Base-by-base conservation (phyloP, 2,888 invertebrate genomes). In the Amiota mariae region DNA sequence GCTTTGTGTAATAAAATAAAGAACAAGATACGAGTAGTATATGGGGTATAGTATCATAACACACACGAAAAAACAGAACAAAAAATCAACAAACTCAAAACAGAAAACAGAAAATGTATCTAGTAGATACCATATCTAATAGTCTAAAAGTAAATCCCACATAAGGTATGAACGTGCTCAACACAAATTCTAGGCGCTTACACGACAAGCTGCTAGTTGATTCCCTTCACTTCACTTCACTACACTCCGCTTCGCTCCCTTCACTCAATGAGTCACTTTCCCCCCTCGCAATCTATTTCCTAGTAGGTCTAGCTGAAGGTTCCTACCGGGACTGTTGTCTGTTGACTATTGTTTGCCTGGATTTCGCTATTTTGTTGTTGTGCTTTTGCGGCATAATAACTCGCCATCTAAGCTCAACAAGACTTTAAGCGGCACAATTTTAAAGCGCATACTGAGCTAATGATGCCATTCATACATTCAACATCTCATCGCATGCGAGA, bases 151-250 rank as follows among this genome's bases (percentile, higher is more conserved):
- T 78, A 86, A 86, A 86, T 86, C 85, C 81, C 82, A 82, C 77
- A 83, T 85, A 85, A 85, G 86, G 80, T 84, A 80, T 78, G 82
- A 86, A 85, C 85, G 86, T 86, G 86, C 86, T 86, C 81, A 81
- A 81, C 85, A 82, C 82, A 83, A 86, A 86, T 85, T 84, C 83
- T 81, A 80, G 79, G 83, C 77, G 84, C 85, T 86, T 85, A 85
- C 77, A 75, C 57, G 63, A 47, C 67, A 36, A 63, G 54, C 70
- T 73, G 2, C 49, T 46, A 70, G 71, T 15, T 59, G 73, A 49
- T 51, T 71, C 56, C 8, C 47, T 15, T 54, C 11, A n/a, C 57
- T 15, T 20, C 10, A 15, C 57, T 57, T 18, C 6, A 15, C 15
- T 51, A 1, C 13, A 51, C 59, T 59, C 10, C 57, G 20, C 57